These are phyloP conservation scores for Bujurquina vittata DNA, from an alignment of 2,113 vertebrate species.

Conservation along the genomic window DNA sequence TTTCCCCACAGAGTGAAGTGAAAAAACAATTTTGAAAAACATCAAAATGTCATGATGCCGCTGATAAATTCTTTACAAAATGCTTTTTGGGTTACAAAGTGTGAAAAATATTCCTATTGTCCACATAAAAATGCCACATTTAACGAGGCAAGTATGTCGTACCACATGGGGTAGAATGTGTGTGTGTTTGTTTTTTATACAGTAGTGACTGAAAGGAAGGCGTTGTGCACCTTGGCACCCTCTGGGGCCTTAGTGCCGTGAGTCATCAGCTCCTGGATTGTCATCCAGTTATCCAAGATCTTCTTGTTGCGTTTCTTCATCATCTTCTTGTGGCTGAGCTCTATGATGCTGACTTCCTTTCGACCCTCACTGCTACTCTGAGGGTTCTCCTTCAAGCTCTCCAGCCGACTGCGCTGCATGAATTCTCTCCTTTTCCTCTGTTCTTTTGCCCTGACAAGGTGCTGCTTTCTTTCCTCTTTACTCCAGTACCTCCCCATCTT, in stretches of 20 bases:
- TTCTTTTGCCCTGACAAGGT: constrained; percentile 92
- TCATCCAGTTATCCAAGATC: constrained; percentile 99
- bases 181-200: constrained; percentile 80
- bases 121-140: constrained; percentile 97
- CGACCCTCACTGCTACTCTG: constrained; percentile 89
- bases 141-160: constrained; percentile 97
- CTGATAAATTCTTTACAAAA: constrained; percentile 90
- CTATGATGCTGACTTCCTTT: constrained; percentile 93
- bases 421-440: constrained; percentile 91
- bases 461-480: constrained; percentile 96
- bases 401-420: constrained; percentile 95
- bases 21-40: constrained; percentile 62
- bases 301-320: constrained; percentile 99
- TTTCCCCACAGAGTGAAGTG: constrained; percentile 46
- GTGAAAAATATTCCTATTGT: constrained; percentile 89
- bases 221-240: constrained; percentile 90
- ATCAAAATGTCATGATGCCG: constrained; percentile 65
- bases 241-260: constrained; percentile 94
- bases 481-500: constrained; percentile 99
- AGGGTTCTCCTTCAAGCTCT: constrained; percentile 91
- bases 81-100: constrained; percentile 89
- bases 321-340: constrained; percentile 99
- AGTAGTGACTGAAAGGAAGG: constrained; percentile 98
- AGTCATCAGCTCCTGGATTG: constrained; percentile 98
- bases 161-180: constrained; percentile 90